Percentiles rank a stretch among this genome's conserved stretches.
Conservation (phyloP, 2,888 invertebrate species). For the Aethes cnicana region DNA sequence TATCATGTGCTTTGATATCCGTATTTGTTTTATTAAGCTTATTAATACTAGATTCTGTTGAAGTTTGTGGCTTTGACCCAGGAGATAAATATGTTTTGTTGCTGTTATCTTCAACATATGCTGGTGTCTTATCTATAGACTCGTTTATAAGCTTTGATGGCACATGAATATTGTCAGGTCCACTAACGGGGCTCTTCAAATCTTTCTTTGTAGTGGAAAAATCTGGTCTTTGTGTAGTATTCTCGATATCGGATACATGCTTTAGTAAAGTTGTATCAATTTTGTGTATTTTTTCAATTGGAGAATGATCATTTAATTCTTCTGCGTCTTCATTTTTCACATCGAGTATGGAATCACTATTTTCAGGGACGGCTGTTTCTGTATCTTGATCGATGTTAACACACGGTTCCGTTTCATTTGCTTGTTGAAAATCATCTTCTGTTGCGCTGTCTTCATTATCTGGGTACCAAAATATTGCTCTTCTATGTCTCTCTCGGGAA, state of each 20-base stretch:
- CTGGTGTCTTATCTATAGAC: no score
- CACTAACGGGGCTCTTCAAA: no score
- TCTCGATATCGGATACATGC: not conserved
- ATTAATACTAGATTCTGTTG: no score
- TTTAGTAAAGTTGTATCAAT: slow-evolving; percentile 27
- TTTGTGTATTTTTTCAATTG: slow-evolving; percentile 38
- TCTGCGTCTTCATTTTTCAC: slow-evolving; percentile 1
- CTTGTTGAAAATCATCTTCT: slow-evolving; percentile 25
- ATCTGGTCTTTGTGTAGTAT: not conserved
- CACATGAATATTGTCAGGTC: no score
- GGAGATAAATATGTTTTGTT: no score
- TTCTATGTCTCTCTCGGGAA: slow-evolving; percentile 59
- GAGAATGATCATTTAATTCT: slow-evolving; percentile 30
- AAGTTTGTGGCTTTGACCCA: no score
- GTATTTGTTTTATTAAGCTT: no score
- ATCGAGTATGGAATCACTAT: slow-evolving; percentile 32
- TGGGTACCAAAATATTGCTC: slow-evolving; percentile 66
- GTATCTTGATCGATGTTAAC: not conserved
- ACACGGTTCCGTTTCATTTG: slow-evolving; percentile 3
- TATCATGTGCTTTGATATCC: no score
- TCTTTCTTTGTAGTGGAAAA: not conserved
- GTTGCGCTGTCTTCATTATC: slow-evolving; percentile 46
- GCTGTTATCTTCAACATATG: no score
- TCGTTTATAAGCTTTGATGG: no score
- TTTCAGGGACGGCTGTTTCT: slow-evolving; percentile 34